Conservation (phyloP, 2,888 invertebrate genomes). For the Aphodius sticticus region DNA sequence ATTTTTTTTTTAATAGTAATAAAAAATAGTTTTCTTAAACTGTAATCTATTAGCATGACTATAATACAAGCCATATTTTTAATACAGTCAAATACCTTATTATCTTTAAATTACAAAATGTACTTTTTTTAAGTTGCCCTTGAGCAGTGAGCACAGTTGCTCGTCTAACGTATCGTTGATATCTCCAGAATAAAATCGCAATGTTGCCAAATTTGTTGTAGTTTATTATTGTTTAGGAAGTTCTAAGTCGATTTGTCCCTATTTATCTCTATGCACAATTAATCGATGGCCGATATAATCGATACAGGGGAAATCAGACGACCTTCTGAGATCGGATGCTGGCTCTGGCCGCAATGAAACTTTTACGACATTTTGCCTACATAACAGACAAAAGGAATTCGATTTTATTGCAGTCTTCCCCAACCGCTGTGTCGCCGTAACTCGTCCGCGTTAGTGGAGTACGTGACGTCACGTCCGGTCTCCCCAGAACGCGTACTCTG, state of each 20-base stretch:
- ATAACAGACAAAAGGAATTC: neutral
- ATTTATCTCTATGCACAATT: neutral
- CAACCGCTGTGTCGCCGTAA: neutral
- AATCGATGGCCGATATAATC: neutral
- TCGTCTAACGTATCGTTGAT: too few relatives aligned
- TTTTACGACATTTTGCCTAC: neutral
- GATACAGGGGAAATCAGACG: neutral
- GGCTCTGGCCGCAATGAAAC: neutral
- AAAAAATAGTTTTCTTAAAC: too few relatives aligned
- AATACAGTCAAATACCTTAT: too few relatives aligned
- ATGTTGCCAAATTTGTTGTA: too few relatives aligned
- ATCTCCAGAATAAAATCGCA: too few relatives aligned
- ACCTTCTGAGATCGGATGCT: neutral
- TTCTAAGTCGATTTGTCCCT: neutral
- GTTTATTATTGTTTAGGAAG: too few relatives aligned
- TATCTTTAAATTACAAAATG: too few relatives aligned
- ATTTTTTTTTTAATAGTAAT: too few relatives aligned
- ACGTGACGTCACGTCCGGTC: neutral
- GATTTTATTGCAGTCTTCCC: slow-evolving; percentile 4
- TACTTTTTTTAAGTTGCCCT: too few relatives aligned
- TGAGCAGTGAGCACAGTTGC: too few relatives aligned
- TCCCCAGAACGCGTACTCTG: neutral
- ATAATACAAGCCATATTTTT: too few relatives aligned
- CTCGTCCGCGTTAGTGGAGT: neutral
- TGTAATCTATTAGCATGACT: too few relatives aligned